Conservation (phyloP, 64 coral and sea anemone genomes). For the Porites lutea region DNA sequence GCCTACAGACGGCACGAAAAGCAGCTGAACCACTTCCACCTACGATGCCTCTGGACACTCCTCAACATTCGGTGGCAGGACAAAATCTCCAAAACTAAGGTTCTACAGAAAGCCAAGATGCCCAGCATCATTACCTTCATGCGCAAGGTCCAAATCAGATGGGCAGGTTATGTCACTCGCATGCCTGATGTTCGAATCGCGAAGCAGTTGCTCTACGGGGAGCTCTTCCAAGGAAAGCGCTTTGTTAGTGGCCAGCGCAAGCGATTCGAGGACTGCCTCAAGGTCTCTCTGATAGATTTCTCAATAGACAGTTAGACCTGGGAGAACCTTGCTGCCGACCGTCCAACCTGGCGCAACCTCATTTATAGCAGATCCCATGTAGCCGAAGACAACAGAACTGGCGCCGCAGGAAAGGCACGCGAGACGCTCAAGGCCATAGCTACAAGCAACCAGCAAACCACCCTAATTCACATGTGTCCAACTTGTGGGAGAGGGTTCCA, state of each 20-base stretch:
- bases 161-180: not conserved
- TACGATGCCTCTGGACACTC: not conserved
- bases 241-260: slow-evolving; percentile 13
- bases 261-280: slow-evolving; percentile 67
- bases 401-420: not conserved
- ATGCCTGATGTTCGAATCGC: slow-evolving; percentile 44
- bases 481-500: slow-evolving; percentile 23
- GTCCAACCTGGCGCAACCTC: slow-evolving; percentile 23
- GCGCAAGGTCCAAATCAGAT: not conserved
- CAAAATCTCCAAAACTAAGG: not conserved
- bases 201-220: slow-evolving; percentile 42
- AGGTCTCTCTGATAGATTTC: slow-evolving; percentile 29
- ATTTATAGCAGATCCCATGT: slow-evolving; percentile 8
- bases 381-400: not conserved
- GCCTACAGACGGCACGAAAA: not conserved
- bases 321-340: slow-evolving; percentile 24
- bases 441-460: slow-evolving; percentile 31
- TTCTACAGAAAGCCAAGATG: not conserved
- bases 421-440: not conserved
- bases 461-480: not conserved
- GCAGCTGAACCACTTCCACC: slow-evolving; percentile 26
- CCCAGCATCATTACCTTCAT: not conserved
- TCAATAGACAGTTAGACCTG: slow-evolving; percentile 37
- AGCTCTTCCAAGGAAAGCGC: slow-evolving; percentile 32
- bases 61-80: not conserved